Percentiles rank a stretch among this genome's conserved stretches.
Conservation (phyloP, 2,797 vertebrate genomes). For the Sebastolobus alascanus region DNA sequence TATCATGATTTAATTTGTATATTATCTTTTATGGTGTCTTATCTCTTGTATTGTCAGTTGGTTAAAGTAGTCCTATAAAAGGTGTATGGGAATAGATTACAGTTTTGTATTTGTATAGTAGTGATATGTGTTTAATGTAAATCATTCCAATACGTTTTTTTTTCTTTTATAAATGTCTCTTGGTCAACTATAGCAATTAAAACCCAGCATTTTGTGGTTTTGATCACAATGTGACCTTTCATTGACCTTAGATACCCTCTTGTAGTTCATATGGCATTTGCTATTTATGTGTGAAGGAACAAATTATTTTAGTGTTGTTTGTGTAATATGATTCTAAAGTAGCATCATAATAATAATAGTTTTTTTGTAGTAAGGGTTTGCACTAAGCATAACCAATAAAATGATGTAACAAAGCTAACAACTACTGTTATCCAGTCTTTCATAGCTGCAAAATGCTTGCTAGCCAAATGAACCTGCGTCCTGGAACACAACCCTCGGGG, state of each 20-base stretch:
- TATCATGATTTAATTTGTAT: not conserved
- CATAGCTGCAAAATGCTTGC: slow-evolving; percentile 28
- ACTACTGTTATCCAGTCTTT: slow-evolving; percentile 19
- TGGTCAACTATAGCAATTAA: not conserved
- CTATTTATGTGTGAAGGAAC: not conserved
- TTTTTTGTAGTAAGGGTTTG: not conserved
- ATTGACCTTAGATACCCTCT: slow-evolving; percentile 43
- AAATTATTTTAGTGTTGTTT: not conserved
- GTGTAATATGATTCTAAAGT: not conserved
- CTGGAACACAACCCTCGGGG: slow-evolving; percentile 18
- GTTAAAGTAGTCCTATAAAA: not conserved
- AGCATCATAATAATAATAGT: not conserved
- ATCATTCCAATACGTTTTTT: not conserved
- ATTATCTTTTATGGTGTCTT: slow-evolving; percentile 15
- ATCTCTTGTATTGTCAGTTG: not conserved
- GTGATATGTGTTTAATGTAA: not conserved
- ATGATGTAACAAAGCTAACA: slow-evolving; percentile 25
- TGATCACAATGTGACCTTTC: slow-evolving; percentile 49
- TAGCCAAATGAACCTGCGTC: slow-evolving; percentile 53
- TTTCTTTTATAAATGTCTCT: not conserved
- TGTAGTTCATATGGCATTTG: not conserved
- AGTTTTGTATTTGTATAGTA: not conserved
- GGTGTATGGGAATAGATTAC: not conserved
- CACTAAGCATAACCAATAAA: not conserved
- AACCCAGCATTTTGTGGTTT: not conserved